A percentile compares a stretch with the other conserved stretches of the same genome.
Evolutionary conservation across 1,140 invertebrate species (phyloP).

Genomic region (Leptinotarsa texana): DNA sequence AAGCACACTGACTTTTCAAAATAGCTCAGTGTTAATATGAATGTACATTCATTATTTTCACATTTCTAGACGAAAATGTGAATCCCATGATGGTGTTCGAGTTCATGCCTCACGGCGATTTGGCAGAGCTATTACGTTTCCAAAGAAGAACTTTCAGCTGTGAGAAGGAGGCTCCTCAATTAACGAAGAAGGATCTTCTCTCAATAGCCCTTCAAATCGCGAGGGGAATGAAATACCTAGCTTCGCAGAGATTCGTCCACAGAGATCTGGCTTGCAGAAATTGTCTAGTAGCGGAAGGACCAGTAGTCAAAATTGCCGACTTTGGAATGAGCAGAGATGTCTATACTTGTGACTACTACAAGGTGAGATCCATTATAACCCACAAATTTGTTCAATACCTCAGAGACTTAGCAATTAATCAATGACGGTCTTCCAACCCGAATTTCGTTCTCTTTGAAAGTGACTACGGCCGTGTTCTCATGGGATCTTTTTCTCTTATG

Average conservation of each 20-base stretch:
- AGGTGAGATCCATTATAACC: conserved; percentile 59
- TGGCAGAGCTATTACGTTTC: conserved; percentile 78
- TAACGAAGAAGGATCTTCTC: conserved; percentile 62
- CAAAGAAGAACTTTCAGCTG: conserved; percentile 59
- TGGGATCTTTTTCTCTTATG: too few species aligned
- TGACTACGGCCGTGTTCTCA: too few species aligned
- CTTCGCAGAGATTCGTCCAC: conserved; percentile 87
- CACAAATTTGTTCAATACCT: too few species aligned
- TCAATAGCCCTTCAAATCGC: conserved; percentile 77
- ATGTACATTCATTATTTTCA: neutral
- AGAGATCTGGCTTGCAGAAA: conserved; percentile 90
- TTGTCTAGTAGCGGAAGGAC: conserved; percentile 79
- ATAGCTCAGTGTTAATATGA: neutral
- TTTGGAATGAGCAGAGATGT: conserved; percentile 90
- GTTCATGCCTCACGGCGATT: conserved; percentile 87
- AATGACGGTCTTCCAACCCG: too few species aligned
- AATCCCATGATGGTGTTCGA: conserved; percentile 93
- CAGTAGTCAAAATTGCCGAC: conserved; percentile 87
- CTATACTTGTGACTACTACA: conserved; percentile 92
- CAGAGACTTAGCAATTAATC: too few species aligned
- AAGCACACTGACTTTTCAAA: neutral
- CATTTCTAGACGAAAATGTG: conserved; percentile 62
- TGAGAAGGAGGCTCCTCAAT: conserved; percentile 46
- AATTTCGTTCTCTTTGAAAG: too few species aligned
- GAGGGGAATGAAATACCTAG: conserved; percentile 85